Evolutionary conservation across 2,888 invertebrate genomes (phyloP).

Genomic region (Alentia gelatinosa): DNA sequence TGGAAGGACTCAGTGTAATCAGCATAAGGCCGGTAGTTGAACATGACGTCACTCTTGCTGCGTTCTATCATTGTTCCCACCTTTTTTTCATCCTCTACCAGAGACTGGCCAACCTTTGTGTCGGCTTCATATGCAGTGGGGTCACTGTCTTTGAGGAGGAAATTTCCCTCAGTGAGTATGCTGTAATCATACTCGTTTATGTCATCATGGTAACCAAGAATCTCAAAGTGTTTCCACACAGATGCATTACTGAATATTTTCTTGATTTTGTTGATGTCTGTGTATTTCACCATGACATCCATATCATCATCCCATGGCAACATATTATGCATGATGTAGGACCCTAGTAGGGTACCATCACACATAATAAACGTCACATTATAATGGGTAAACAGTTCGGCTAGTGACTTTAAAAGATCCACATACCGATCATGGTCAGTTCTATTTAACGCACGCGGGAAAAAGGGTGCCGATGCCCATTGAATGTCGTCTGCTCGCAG

Average conservation of each 20-base stretch:
- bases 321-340: slow-evolving; percentile 35
- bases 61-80: not conserved
- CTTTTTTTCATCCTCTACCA: not conserved
- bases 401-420: not conserved
- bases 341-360: slow-evolving; percentile 50
- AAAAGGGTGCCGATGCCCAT: slow-evolving; percentile 29
- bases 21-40: slow-evolving; percentile 44
- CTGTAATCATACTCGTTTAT: slow-evolving; percentile 47
- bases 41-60: not conserved
- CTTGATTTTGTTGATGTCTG: slow-evolving; percentile 43
- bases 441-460: slow-evolving; percentile 34
- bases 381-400: not conserved
- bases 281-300: slow-evolving; percentile 50
- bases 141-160: not conserved
- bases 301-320: slow-evolving; percentile 55
- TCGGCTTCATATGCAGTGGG: not conserved
- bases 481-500: not conserved
- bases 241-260: slow-evolving; percentile 21
- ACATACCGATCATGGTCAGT: slow-evolving; percentile 21
- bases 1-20: slow-evolving; percentile 42
- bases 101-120: not conserved
- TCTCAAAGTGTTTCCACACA: slow-evolving; percentile 6
- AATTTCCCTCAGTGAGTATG: not conserved
- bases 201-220: slow-evolving; percentile 50
- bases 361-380: slow-evolving; percentile 56